Evolutionary conservation across 1,140 invertebrate species (phyloP), one percentile per base, ranked within the genome.

Genomic region (Plodia interpunctella): DNA sequence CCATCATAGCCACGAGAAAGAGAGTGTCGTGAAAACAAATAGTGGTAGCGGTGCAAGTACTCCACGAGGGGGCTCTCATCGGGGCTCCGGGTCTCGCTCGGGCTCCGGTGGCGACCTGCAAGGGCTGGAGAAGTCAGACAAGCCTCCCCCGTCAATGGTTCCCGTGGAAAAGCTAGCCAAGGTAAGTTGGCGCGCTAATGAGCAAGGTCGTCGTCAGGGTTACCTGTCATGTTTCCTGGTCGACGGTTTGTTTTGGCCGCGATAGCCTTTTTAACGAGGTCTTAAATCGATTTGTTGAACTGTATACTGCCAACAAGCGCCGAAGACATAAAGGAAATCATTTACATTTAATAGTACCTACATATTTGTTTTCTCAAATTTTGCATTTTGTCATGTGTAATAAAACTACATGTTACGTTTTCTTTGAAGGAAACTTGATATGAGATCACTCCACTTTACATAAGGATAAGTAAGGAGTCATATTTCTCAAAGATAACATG

Each of bases 131-230:
- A 53, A 70, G 15, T 63, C 67, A 19, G 80, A 85, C 55, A 87
- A 78, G 58, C 62, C 62, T 17, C 91, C 91, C 72, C 83, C 87
- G 49, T 93, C 93, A 49, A 90, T 94, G 66, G 89, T 94, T 60
- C 93, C 94, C 0, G 90, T 94, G 30, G 94, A 95, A 72, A 93
- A 92, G 76, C 85, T 95, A 55, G 91, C 93, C 17, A 94, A 94
- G 90, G 93, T 93, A 86, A 87, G 70, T 49, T 21, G n/a, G 21
- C 61, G 63, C 32, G 11, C 38, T 61, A 55, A 44, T 58, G 63
- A 54, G 49, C 62, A 58, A 72, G 57, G 66, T 53, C 21, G 38
- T n/a, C n/a, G 13, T 44, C 38, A 44, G 13, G 38, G 38, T 44
- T 44, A 44, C 38, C 15, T 44, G 13, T 15, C 38, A 9, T 44